Conservation (phyloP, 2,888 invertebrate genomes). For the Coenonympha glycerion region DNA sequence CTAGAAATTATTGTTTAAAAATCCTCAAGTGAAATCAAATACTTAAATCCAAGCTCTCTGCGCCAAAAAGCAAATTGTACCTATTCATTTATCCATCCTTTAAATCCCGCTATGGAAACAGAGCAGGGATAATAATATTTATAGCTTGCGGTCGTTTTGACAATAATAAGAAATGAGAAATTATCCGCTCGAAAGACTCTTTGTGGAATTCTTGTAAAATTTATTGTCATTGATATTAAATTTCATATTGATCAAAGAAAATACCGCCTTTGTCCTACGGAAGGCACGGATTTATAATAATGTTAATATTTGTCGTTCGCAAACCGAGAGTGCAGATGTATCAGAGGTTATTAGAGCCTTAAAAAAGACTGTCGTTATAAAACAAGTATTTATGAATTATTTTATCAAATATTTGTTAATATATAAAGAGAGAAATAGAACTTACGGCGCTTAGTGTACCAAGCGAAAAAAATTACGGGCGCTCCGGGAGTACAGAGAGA, state of each 20-base stretch:
- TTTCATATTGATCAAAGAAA: constrained; percentile 10
- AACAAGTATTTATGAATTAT: too few species aligned
- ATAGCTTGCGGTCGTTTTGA: constrained; percentile 7
- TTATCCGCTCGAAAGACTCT: constrained; percentile 18
- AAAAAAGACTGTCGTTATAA: too few species aligned
- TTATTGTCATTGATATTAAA: constrained; percentile 5
- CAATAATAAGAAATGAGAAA: constrained; percentile 20
- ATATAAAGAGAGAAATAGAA: too few species aligned
- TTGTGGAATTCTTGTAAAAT: constrained; percentile 17
- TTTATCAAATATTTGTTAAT: too few species aligned
- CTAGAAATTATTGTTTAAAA: too few species aligned
- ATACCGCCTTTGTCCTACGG: neutral
- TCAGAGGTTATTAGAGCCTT: too few species aligned
- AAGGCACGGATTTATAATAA: neutral
- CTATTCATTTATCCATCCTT: neutral
- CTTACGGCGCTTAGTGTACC: too few species aligned
- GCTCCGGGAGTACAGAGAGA: too few species aligned
- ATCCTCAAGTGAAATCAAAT: too few species aligned
- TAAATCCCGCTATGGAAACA: neutral
- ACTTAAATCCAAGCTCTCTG: neutral
- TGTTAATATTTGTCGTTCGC: too few species aligned
- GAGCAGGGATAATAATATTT: neutral
- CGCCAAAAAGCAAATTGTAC: neutral
- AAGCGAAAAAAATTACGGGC: too few species aligned
- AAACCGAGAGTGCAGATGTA: too few species aligned